These are phyloP conservation scores for Eurypyga helias DNA, from an alignment of 2,113 vertebrate genomes.

Conservation along the genomic window DNA sequence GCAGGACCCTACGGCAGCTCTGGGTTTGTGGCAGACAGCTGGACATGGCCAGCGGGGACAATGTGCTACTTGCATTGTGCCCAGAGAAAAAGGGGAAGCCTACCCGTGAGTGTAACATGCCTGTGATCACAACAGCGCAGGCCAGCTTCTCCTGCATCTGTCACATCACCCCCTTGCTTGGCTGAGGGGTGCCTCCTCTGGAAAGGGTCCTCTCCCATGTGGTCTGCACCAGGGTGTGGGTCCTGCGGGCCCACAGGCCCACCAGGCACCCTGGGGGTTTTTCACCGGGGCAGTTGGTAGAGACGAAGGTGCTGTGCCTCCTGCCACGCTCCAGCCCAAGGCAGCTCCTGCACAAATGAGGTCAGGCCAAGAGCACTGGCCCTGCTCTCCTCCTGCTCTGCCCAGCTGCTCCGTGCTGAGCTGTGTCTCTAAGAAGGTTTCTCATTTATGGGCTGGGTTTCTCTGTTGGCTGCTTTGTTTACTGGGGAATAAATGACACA, in stretches of 20 bases:
- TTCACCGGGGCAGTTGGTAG: not conserved
- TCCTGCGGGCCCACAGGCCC: not conserved
- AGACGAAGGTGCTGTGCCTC: not conserved
- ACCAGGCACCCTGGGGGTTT: not conserved
- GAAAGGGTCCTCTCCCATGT: not conserved
- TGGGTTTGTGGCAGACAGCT: not conserved
- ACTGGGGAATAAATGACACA: not conserved
- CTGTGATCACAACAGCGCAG: not conserved
- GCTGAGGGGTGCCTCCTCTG: not conserved
- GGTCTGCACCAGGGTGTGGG: not conserved
- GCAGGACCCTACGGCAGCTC: not conserved
- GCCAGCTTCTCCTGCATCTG: too few relatives aligned
- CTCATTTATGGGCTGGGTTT: slow-evolving; percentile 15
- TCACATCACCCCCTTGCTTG: not conserved
- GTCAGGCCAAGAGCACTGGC: not conserved
- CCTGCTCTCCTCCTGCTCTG: not conserved
- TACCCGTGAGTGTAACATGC: not conserved
- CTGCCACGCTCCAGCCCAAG: not conserved
- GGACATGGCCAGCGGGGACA: not conserved
- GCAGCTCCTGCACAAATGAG: not conserved
- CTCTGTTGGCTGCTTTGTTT: slow-evolving; percentile 24
- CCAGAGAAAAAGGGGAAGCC: not conserved
- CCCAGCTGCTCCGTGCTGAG: not conserved
- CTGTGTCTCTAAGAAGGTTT: not conserved
- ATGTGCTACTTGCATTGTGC: not conserved